These are phyloP conservation scores for Halichoerus grypus DNA, from an alignment of 2,113 vertebrate species.

Conservation along the genomic window DNA sequence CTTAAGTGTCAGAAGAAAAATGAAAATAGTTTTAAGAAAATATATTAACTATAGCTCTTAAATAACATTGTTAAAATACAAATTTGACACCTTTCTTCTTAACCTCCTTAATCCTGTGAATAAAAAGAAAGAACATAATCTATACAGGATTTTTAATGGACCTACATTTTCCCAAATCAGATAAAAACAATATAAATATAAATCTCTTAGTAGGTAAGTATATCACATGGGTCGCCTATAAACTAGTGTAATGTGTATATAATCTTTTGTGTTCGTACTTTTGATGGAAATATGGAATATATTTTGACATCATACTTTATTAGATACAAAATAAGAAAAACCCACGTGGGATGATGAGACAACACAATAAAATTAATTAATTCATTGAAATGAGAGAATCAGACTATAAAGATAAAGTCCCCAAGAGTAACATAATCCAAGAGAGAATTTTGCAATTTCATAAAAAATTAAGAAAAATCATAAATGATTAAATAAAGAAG, in stretches of 20 bases:
- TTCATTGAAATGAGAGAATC: neutral
- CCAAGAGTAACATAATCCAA: neutral
- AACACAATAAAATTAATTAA: neutral
- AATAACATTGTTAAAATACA: neutral
- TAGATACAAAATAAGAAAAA: neutral
- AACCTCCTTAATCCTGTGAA: neutral
- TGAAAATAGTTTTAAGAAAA: conserved; percentile 5
- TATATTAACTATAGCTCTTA: neutral
- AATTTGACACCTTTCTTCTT: neutral
- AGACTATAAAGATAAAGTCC: neutral
- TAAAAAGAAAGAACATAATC: neutral
- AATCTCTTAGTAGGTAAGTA: neutral
- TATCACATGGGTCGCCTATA: no score
- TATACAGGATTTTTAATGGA: neutral
- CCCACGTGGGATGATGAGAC: neutral
- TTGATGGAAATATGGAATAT: neutral
- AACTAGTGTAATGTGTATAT: neutral
- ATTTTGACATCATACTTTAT: neutral
- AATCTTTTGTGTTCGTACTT: neutral
- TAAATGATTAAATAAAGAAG: neutral
- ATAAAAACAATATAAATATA: neutral
- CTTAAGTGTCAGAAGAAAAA: neutral
- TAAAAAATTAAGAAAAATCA: neutral
- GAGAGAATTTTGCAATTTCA: neutral
- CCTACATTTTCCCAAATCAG: neutral